Conservation (phyloP, 2,797 vertebrate species). For the Aratinga solstitialis region DNA sequence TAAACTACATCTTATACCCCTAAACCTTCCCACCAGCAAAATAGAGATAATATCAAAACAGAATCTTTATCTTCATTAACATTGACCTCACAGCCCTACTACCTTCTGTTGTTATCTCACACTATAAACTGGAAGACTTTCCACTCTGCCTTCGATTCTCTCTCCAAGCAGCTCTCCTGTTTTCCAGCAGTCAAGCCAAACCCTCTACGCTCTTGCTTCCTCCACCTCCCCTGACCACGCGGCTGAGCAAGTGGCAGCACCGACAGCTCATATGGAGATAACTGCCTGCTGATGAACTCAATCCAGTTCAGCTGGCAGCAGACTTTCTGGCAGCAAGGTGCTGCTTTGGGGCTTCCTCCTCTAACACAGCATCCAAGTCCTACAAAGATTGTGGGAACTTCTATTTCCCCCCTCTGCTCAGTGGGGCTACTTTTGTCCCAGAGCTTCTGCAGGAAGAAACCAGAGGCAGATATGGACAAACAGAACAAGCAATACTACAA, state of each 20-base stretch:
- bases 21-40: neutral
- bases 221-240: too few relatives aligned
- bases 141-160: rapidly evolving
- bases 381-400: neutral
- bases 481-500: neutral
- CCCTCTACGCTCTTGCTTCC: rapidly evolving
- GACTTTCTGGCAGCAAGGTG: too few relatives aligned
- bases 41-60: neutral
- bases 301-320: neutral
- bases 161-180: neutral
- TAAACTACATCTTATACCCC: neutral
- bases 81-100: neutral
- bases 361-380: neutral
- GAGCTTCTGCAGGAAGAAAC: neutral
- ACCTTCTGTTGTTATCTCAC: neutral
- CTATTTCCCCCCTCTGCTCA: neutral
- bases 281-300: neutral
- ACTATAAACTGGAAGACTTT: neutral
- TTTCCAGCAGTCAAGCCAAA: neutral
- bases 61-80: neutral
- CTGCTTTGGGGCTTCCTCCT: rapidly evolving
- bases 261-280: neutral
- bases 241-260: neutral
- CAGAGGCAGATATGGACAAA: neutral
- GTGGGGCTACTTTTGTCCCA: neutral